Conservation (phyloP, 1,140 invertebrate species). For the Drosophila navojoa region DNA sequence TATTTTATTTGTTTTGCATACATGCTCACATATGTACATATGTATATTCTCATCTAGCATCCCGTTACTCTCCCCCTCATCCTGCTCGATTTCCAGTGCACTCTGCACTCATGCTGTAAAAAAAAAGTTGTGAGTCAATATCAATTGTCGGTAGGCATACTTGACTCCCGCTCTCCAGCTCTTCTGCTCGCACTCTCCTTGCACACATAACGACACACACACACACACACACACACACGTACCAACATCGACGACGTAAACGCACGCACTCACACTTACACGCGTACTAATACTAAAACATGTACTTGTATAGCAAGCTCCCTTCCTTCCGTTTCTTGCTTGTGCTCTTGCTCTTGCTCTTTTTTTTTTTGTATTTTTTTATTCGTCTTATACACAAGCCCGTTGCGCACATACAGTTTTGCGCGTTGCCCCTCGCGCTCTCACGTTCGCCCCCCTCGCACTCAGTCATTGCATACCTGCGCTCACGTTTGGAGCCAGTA, state of each 20-base stretch:
- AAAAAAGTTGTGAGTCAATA: constrained; percentile 68
- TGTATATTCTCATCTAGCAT: constrained; percentile 46
- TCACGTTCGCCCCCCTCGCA: constrained; percentile 18
- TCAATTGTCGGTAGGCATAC: constrained; percentile 58
- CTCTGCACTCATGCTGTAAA: constrained; percentile 44
- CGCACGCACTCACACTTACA: constrained; percentile 1
- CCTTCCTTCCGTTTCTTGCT: constrained; percentile 72
- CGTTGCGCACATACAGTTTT: constrained; percentile 73
- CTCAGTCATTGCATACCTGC: constrained; percentile 47
- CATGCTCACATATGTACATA: constrained; percentile 22
- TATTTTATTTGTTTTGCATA: constrained; percentile 34
- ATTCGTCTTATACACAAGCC: constrained; percentile 77
- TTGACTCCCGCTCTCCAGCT: constrained; percentile 35
- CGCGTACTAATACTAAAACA: constrained; percentile 39
- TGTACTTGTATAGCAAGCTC: constrained; percentile 56
- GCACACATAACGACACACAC: constrained; percentile 32
- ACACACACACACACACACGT: constrained; percentile 25
- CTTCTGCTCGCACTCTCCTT: constrained; percentile 27
- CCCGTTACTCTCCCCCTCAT: neutral
- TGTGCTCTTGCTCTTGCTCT: constrained; percentile 61
- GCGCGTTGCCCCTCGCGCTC: constrained; percentile 52
- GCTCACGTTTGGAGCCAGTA: constrained; percentile 55
- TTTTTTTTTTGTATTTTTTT: constrained; percentile 15
- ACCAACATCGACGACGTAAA: constrained; percentile 8
- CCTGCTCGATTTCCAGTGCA: constrained; percentile 17